Evolutionary conservation across 1,140 invertebrate species (phyloP).

Genomic region (Drosophila murphyi): DNA sequence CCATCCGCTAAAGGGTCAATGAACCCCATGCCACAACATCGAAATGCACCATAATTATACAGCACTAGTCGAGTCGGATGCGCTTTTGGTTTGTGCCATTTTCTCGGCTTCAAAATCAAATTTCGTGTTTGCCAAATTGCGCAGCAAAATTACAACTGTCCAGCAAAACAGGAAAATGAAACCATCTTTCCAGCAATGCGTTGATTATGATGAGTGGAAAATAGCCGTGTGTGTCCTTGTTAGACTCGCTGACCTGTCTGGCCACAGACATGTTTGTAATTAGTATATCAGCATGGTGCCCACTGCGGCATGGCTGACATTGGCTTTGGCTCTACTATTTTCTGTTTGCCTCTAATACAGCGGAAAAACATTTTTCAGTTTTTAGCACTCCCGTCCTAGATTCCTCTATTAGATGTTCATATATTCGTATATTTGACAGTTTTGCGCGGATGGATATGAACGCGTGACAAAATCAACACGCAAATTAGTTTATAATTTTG

Average conservation of each 20-base stretch:
- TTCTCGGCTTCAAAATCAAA: conserved; percentile 63
- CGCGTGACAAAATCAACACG: conserved; percentile 43
- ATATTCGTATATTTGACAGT: conserved; percentile 16
- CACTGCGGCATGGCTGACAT: conserved; percentile 35
- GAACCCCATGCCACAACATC: conserved; percentile 32
- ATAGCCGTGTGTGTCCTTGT: neutral
- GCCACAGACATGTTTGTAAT: conserved; percentile 76
- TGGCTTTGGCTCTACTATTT: conserved; percentile 29
- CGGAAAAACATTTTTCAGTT: conserved; percentile 6
- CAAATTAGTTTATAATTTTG: conserved; percentile 64
- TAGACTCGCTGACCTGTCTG: conserved; percentile 9
- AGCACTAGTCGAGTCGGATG: neutral
- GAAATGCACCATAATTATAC: conserved; percentile 57
- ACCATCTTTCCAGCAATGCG: conserved; percentile 11
- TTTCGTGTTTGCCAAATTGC: conserved; percentile 39
- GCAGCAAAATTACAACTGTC: conserved; percentile 33
- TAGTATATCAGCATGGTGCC: conserved; percentile 48
- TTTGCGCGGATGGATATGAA: conserved; percentile 22
- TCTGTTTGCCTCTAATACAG: conserved; percentile 32
- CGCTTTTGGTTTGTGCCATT: neutral
- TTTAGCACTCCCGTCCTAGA: neutral
- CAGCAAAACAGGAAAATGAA: conserved; percentile 24
- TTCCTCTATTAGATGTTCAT: neutral
- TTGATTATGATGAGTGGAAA: conserved; percentile 21
- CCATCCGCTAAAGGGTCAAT: conserved; percentile 42